phyloP scores from a whole-genome alignment of 2,888 invertebrate species.

The Eupithecia insigniata region DNA sequence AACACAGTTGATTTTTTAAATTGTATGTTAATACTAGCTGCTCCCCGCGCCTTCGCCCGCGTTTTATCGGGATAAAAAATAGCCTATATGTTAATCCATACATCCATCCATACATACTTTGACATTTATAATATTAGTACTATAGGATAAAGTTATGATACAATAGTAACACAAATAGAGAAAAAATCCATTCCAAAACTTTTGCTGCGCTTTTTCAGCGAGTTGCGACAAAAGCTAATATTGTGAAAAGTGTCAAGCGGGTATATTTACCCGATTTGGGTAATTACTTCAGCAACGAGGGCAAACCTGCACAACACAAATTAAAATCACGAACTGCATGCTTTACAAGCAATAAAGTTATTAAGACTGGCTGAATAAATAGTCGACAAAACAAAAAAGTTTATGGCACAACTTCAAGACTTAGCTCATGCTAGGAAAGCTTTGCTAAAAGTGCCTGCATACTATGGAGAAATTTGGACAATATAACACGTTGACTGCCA shows the following conservation, averaged over 20 bases:
- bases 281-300: conserved; percentile 48
- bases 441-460: background rate
- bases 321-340: conserved; percentile 67
- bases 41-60: no score
- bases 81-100: no score
- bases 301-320: conserved; percentile 58
- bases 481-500: background rate
- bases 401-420: conserved; percentile 55
- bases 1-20: background rate
- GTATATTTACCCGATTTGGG: conserved; percentile 30
- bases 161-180: background rate
- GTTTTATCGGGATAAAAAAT: no score
- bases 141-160: background rate
- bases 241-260: conserved; percentile 2
- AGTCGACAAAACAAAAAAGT: conserved; percentile 63
- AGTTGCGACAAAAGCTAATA: background rate
- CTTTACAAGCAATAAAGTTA: conserved; percentile 73
- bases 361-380: conserved; percentile 66
- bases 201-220: background rate
- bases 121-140: no score
- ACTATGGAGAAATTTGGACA: background rate
- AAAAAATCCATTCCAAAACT: background rate
- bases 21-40: background rate
- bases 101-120: no score
- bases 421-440: conserved; percentile 8